A percentile compares a stretch with the other conserved stretches of the same genome.
phyloP scores from a whole-genome alignment of 2,888 invertebrate genomes.

The Hypomecis atomaria region DNA sequence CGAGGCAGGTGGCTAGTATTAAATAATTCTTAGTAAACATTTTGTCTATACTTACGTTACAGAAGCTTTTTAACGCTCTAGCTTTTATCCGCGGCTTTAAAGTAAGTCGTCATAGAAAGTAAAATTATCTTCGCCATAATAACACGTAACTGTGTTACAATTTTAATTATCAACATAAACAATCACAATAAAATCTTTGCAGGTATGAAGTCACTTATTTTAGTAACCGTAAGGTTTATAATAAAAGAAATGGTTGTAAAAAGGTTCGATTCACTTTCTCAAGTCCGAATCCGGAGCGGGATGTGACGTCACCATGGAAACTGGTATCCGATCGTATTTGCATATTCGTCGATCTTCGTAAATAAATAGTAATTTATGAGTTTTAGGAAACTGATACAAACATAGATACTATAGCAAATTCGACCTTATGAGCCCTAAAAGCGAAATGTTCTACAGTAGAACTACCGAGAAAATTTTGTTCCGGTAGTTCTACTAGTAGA shows the following conservation, averaged over 20 bases:
- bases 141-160: conserved; percentile 22
- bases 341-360: conserved; percentile 18
- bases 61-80: too few species aligned
- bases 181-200: conserved; percentile 4
- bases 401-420: too few species aligned
- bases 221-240: conserved; percentile 13
- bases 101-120: conserved; percentile 18
- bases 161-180: conserved; percentile 16
- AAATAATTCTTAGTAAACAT: not conserved
- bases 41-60: too few species aligned
- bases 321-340: conserved; percentile 13
- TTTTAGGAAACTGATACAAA: too few species aligned
- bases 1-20: too few species aligned
- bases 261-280: conserved; percentile 32
- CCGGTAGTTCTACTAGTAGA: too few species aligned
- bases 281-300: conserved; percentile 16
- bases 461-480: too few species aligned
- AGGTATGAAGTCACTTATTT: conserved; percentile 2
- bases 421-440: too few species aligned
- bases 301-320: conserved; percentile 28
- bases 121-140: conserved; percentile 10
- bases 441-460: too few species aligned
- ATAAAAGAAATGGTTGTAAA: conserved; percentile 4
- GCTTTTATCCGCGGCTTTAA: too few species aligned
- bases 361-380: conserved; percentile 1